phyloP scores from a whole-genome alignment of 2,888 invertebrate genomes.

The Polylopha cassiicola region DNA sequence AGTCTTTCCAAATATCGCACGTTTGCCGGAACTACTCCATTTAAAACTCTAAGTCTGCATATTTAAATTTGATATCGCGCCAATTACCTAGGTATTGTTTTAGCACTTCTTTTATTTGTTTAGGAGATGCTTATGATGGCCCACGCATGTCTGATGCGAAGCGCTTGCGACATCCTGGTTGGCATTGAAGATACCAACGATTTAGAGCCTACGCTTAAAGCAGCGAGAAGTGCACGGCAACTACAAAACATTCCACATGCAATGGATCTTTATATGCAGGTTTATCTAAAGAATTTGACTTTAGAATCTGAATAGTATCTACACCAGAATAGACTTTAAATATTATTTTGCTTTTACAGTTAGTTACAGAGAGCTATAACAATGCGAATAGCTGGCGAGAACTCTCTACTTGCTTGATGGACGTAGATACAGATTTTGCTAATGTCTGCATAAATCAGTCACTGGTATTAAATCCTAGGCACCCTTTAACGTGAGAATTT shows the following conservation, averaged over 20 bases:
- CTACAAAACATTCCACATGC: constrained; percentile 57
- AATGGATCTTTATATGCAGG: constrained; percentile 54
- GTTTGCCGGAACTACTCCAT: no score
- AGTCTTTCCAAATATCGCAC: no score
- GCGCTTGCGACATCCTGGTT: constrained; percentile 39
- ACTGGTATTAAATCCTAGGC: constrained; percentile 46
- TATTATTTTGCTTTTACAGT: no score
- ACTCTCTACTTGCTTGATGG: constrained; percentile 53
- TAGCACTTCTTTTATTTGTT: not conserved
- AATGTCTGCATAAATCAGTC: constrained; percentile 54
- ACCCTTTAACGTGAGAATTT: constrained; percentile 52
- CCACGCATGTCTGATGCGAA: constrained; percentile 53
- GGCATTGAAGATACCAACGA: constrained; percentile 27
- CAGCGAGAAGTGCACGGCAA: constrained; percentile 61
- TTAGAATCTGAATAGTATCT: no score
- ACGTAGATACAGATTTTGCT: constrained; percentile 53
- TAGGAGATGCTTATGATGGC: constrained; percentile 63
- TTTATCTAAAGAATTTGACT: constrained; percentile 27
- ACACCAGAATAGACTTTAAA: no score
- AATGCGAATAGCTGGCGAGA: constrained; percentile 57
- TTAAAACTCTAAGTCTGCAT: no score
- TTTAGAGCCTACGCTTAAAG: constrained; percentile 37
- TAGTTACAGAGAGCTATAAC: constrained; percentile 37
- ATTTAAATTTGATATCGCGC: no score
- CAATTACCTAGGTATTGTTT: no score